A percentile compares a stretch with the other conserved stretches of the same genome.
These are phyloP conservation scores for Xiphophorus birchmanni DNA, from an alignment of 2,797 vertebrate species.

Conservation along the genomic window DNA sequence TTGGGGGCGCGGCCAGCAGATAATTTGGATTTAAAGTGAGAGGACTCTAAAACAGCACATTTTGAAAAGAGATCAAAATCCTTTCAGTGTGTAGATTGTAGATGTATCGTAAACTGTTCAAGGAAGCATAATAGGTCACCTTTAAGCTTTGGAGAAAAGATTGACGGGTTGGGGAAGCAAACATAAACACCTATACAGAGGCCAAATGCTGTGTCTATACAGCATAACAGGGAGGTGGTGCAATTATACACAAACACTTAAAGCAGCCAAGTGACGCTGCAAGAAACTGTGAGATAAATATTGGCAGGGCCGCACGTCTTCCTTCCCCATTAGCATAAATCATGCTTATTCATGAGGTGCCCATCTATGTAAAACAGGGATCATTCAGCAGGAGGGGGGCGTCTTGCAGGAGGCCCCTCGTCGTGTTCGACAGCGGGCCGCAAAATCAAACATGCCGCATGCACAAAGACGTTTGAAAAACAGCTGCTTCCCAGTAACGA, in stretches of 20 bases:
- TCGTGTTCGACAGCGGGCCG: conserved; percentile 57
- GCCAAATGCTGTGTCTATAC: conserved; percentile 56
- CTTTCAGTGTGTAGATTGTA: no score
- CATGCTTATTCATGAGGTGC: conserved; percentile 77
- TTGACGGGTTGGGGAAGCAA: conserved; percentile 34
- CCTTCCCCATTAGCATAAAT: conserved; percentile 66
- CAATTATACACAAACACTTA: conserved; percentile 61
- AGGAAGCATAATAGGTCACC: no score
- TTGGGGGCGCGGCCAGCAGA: no score
- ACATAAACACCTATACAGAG: conserved; percentile 62
- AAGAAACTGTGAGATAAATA: conserved; percentile 59
- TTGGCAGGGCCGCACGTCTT: conserved; percentile 60
- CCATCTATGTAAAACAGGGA: conserved; percentile 67
- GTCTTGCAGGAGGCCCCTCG: conserved; percentile 43
- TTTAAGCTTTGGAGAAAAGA: conserved; percentile 46
- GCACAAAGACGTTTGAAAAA: conserved; percentile 27
- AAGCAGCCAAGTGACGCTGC: conserved; percentile 57
- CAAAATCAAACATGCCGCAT: conserved; percentile 23
- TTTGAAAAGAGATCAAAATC: no score
- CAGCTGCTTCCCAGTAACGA: conserved; percentile 31
- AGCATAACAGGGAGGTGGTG: conserved; percentile 48
- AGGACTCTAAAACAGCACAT: no score
- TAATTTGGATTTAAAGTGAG: no score
- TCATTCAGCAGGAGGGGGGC: conserved; percentile 66
- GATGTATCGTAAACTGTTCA: no score